phyloP scores from a whole-genome alignment of 1,140 invertebrate genomes.

The Euwallacea fornicatus region DNA sequence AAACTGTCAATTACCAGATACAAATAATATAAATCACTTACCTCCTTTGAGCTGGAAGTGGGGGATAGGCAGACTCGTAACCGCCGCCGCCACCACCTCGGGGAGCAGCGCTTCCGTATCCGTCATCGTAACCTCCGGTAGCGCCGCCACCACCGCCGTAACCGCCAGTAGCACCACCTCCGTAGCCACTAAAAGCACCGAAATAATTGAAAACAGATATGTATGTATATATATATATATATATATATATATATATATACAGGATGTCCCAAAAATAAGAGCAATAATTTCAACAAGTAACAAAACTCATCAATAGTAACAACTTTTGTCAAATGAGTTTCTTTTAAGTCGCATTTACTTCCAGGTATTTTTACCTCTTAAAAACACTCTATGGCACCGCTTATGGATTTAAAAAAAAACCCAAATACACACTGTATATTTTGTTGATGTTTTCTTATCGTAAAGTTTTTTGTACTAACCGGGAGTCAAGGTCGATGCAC shows the following conservation, averaged over 20 bases:
- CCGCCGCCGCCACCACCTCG: constrained; percentile 34
- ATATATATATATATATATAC: neutral
- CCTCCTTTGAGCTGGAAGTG: constrained; percentile 51
- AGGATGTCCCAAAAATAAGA: no score
- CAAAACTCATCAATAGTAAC: neutral
- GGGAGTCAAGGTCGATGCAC: no score
- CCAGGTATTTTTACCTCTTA: no score
- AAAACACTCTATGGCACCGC: no score
- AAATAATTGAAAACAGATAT: neutral
- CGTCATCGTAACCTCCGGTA: constrained; percentile 34
- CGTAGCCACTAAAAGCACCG: constrained; percentile 28
- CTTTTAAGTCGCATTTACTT: no score
- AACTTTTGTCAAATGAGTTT: no score
- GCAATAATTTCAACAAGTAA: no score
- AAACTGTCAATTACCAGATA: neutral
- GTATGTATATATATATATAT: neutral
- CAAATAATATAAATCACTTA: constrained; percentile 39
- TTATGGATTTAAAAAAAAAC: no score
- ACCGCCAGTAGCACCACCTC: constrained; percentile 15
- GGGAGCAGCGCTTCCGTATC: constrained; percentile 39
- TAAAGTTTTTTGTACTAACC: no score
- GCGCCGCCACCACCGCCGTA: constrained; percentile 26
- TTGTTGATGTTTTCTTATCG: no score
- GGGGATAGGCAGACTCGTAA: constrained; percentile 50
- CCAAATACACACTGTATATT: no score